A percentile compares a stretch with the other conserved stretches of the same genome.
These are phyloP conservation scores for Spatulosminthurus flaviceps DNA, from an alignment of 2,888 invertebrate species.

Conservation along the genomic window DNA sequence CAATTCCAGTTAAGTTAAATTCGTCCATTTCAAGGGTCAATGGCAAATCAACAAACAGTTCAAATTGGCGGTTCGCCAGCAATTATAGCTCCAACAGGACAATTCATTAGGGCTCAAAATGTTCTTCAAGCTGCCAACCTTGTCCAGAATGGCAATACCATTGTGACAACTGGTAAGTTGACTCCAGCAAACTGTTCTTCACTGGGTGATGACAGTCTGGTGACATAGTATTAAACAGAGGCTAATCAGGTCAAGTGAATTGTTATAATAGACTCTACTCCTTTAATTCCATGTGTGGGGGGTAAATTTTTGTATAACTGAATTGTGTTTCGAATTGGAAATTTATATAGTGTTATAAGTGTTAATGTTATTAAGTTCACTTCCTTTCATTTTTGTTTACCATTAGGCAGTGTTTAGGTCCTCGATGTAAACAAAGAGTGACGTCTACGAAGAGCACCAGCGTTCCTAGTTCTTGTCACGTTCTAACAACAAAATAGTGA, in stretches of 20 bases:
- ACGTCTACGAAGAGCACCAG: too few relatives aligned
- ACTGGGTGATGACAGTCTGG: background rate
- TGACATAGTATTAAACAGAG: too few relatives aligned
- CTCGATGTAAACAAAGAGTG: background rate
- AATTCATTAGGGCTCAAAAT: slow-evolving; percentile 61
- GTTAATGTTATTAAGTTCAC: background rate
- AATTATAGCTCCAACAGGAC: slow-evolving; percentile 61
- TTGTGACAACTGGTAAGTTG: slow-evolving; percentile 53
- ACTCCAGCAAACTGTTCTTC: background rate
- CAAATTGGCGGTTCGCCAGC: slow-evolving; percentile 58
- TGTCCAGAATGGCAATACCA: slow-evolving; percentile 59
- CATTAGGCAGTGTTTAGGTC: slow-evolving; percentile 1
- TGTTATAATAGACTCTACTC: too few relatives aligned
- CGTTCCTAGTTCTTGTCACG: background rate
- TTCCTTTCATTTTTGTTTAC: background rate
- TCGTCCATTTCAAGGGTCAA: slow-evolving; percentile 38
- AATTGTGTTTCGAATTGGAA: too few relatives aligned
- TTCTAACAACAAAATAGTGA: too few relatives aligned
- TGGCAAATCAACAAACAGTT: slow-evolving; percentile 62
- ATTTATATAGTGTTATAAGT: background rate
- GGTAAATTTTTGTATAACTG: slow-evolving; percentile 10
- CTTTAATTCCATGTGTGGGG: too few relatives aligned
- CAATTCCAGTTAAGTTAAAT: background rate
- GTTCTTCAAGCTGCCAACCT: slow-evolving; percentile 61
- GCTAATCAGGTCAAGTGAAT: background rate